A percentile compares a stretch with the other conserved stretches of the same genome.
Conservation (phyloP, 2,797 vertebrate genomes). For the Percopsis omiscomaycus region DNA sequence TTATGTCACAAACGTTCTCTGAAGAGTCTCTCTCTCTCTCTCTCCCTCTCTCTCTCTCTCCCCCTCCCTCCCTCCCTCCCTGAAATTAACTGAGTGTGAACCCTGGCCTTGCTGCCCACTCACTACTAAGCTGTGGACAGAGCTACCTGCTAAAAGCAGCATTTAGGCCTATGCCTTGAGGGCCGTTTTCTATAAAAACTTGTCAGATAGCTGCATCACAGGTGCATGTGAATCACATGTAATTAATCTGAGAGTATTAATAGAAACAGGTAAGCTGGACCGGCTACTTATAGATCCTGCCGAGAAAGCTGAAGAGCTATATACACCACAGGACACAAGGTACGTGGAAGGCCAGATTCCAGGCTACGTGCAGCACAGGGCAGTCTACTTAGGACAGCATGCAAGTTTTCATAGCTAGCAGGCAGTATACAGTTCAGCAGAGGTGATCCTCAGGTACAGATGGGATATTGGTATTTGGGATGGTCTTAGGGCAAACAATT, state of each 20-base stretch:
- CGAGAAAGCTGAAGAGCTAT: slow-evolving; percentile 65
- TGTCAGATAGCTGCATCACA: slow-evolving; percentile 62
- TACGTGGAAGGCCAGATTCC: slow-evolving; percentile 31
- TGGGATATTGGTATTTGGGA: too few species aligned
- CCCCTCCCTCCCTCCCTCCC: too few species aligned
- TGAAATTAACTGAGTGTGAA: too few species aligned
- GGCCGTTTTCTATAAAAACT: slow-evolving; percentile 65
- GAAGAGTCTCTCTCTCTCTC: too few species aligned
- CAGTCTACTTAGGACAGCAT: neutral
- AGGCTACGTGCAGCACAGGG: neutral
- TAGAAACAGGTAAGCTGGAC: slow-evolving; percentile 74
- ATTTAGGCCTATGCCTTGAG: slow-evolving; percentile 27
- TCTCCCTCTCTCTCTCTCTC: too few species aligned
- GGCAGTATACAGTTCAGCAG: too few species aligned
- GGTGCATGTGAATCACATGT: slow-evolving; percentile 59
- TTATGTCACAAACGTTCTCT: too few species aligned
- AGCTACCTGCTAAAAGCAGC: slow-evolving; percentile 7
- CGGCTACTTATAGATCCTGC: slow-evolving; percentile 71
- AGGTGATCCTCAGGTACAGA: too few species aligned
- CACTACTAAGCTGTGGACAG: neutral
- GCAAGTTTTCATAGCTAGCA: too few species aligned
- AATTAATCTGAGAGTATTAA: slow-evolving; percentile 77
- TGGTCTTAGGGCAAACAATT: too few species aligned
- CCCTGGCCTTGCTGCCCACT: neutral
- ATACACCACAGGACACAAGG: slow-evolving; percentile 55